Conservation (phyloP, 2,888 invertebrate genomes). For the Orthosia incerta region DNA sequence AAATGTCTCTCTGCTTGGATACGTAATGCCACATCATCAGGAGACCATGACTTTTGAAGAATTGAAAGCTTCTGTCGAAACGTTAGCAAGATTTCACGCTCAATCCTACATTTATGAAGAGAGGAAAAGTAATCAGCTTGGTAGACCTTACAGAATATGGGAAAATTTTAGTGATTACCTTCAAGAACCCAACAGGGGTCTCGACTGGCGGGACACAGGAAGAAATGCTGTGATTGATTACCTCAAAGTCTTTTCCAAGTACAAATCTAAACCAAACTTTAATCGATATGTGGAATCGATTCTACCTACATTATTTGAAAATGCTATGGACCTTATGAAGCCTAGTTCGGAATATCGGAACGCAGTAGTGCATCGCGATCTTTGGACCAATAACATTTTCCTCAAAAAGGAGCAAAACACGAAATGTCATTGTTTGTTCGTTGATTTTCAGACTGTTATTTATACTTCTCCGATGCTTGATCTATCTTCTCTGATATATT, state of each 20-base stretch:
- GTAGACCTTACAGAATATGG: constrained; percentile 81
- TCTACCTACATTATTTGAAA: constrained; percentile 74
- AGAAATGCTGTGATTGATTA: constrained; percentile 81
- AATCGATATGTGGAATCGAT: constrained; percentile 69
- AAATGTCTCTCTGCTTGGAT: constrained; percentile 80
- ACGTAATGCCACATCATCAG: constrained; percentile 77
- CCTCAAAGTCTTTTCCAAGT: constrained; percentile 79
- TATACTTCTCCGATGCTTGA: constrained; percentile 93
- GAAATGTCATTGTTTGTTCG: constrained; percentile 88
- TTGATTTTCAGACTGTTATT: constrained; percentile 93
- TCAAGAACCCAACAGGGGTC: constrained; percentile 73
- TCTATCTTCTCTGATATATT: constrained; percentile 89
- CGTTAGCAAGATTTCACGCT: constrained; percentile 88
- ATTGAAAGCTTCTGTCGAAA: constrained; percentile 81
- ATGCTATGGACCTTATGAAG: constrained; percentile 77
- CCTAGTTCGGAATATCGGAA: constrained; percentile 86
- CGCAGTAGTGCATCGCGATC: constrained; percentile 91
- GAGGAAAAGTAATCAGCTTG: constrained; percentile 77
- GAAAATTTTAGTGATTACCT: constrained; percentile 80
- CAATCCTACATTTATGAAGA: constrained; percentile 87
- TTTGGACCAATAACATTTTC: constrained; percentile 92
- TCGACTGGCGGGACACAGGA: constrained; percentile 81
- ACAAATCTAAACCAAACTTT: constrained; percentile 74
- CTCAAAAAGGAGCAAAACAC: constrained; percentile 80
- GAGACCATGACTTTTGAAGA: constrained; percentile 80